Evolutionary conservation across 2,888 invertebrate genomes (phyloP), one percentile per base, ranked within the genome.

Genomic region (Onchidella celtica): DNA sequence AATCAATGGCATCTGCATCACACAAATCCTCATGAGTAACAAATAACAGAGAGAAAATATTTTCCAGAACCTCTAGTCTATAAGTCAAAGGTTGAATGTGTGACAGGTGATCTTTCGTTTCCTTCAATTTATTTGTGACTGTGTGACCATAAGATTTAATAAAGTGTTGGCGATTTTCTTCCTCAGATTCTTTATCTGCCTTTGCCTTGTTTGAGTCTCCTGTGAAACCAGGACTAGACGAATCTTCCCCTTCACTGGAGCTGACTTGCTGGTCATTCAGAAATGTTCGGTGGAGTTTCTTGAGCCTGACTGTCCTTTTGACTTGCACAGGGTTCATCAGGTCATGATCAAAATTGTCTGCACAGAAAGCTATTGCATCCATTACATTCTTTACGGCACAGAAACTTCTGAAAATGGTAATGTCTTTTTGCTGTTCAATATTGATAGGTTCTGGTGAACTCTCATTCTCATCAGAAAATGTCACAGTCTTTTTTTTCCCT

Each of bases 31-130:
- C 95, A 86, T 95, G 94, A 85, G 95, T 94, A 70, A 96, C 89
- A 92, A 96, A 96, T 59, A 96, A 94, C 86, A 96, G 94, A 0
- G 95, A 94, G 91, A 96, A 96, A 85, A 96, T 95, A 91, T 96
- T 95, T 92, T 96, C 96, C 79, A 96, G 94, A 0, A 96, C 94
- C 93, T 96, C 95, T 0, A 95, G 86, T 34, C 92, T 85, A 72
- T 88, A 91, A 11, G 89, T 88, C 74, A 92, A 85, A 34, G 92
- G 92, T 76, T 90, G 90, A 34, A 92, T 82, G 63, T 86, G 86
- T 6, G 87, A 76, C 11, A 92, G 83, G 40, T 88, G 89, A 17
- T 85, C 82, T 79, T 86, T 86, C 1, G 86, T 85, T 76, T 84
- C 83, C 36, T 77, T 83, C 17, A 91, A 78, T 82, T 86, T 88